These are phyloP conservation scores for Todiramphus saurophagus DNA, from an alignment of 2,113 vertebrate genomes.

Conservation along the genomic window DNA sequence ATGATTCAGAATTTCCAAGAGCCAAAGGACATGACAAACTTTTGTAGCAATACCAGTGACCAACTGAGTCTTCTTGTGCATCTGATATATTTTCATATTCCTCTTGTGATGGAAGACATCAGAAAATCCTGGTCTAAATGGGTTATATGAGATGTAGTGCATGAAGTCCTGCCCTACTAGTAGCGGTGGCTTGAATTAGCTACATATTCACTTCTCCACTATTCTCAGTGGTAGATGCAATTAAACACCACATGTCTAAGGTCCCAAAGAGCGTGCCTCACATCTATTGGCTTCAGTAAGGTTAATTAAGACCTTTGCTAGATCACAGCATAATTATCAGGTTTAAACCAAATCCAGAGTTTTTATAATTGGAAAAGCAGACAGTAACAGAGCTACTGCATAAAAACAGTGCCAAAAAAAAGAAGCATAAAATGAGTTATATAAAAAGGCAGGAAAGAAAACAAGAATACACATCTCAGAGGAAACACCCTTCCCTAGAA, in stretches of 20 bases:
- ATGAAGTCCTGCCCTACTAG: background rate
- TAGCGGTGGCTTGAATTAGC: background rate
- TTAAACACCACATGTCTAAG: background rate
- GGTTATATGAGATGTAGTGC: background rate
- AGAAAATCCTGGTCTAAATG: background rate
- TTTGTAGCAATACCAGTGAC: background rate
- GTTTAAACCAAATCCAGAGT: slow-evolving; percentile 18
- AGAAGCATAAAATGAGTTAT: background rate
- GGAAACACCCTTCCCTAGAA: background rate
- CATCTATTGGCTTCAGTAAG: background rate
- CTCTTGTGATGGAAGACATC: background rate
- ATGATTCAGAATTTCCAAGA: background rate
- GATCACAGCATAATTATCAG: slow-evolving; percentile 1
- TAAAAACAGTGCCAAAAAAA: background rate
- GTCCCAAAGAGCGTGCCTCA: background rate
- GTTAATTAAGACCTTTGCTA: background rate
- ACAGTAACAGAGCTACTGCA: background rate
- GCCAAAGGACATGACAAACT: slow-evolving; percentile 20
- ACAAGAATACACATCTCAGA: background rate
- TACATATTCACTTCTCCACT: background rate
- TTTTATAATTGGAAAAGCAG: slow-evolving; percentile 1
- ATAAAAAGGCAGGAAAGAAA: background rate
- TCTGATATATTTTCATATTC: background rate
- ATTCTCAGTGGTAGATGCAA: background rate
- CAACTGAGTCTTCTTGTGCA: background rate